Conservation (phyloP, 2,113 vertebrate genomes). For the Semicossyphus pulcher region DNA sequence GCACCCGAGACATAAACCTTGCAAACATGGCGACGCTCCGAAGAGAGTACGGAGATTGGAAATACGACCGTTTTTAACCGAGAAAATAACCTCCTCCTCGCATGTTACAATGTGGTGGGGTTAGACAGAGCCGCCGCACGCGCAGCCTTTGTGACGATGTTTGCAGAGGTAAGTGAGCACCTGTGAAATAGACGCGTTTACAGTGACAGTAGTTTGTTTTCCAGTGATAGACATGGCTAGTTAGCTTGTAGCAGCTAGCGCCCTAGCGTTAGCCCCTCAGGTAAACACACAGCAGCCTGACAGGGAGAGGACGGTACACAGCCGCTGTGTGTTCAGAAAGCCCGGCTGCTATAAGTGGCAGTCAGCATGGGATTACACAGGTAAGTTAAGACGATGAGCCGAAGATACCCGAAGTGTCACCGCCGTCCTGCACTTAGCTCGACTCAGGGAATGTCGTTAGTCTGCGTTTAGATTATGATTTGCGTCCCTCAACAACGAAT, state of each 20-base stretch:
- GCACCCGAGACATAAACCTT: slow-evolving; percentile 72
- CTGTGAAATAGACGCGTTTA: background rate
- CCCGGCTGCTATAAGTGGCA: slow-evolving; percentile 56
- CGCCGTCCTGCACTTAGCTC: slow-evolving; percentile 61
- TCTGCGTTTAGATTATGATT: slow-evolving; percentile 65
- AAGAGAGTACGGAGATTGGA: slow-evolving; percentile 79
- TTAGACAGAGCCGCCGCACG: slow-evolving; percentile 69
- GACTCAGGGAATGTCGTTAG: slow-evolving; percentile 38
- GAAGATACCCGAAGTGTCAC: slow-evolving; percentile 52
- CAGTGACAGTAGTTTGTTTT: slow-evolving; percentile 54
- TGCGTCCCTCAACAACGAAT: slow-evolving; percentile 32
- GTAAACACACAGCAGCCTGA: slow-evolving; percentile 73
- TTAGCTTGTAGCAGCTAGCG: slow-evolving; percentile 65
- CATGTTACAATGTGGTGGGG: slow-evolving; percentile 81
- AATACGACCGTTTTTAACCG: slow-evolving; percentile 76
- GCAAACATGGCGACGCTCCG: slow-evolving; percentile 85
- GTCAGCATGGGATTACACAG: slow-evolving; percentile 72
- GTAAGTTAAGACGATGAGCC: slow-evolving; percentile 71
- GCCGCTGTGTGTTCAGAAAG: slow-evolving; percentile 39
- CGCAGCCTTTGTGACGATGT: slow-evolving; percentile 81
- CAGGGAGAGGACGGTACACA: slow-evolving; percentile 41
- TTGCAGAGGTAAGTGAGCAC: slow-evolving; percentile 83
- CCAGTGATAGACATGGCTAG: slow-evolving; percentile 46
- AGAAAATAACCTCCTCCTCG: slow-evolving; percentile 48
- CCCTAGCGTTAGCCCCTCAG: slow-evolving; percentile 60